Evolutionary conservation across 2,888 invertebrate genomes (phyloP), one percentile per base, ranked within the genome.

Genomic region (Drosophila rellima): DNA sequence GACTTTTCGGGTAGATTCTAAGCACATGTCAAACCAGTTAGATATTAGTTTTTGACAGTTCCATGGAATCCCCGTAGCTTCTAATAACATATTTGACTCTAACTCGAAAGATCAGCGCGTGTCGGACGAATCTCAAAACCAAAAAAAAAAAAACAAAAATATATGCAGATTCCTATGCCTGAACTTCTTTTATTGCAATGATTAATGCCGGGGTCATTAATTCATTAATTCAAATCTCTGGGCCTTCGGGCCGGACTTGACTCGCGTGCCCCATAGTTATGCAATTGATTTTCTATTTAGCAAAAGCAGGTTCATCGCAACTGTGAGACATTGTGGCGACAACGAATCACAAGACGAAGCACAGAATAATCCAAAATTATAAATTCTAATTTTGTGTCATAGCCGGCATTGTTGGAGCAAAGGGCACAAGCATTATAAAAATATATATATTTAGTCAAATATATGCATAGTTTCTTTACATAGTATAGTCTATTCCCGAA

Each of bases 201-300:
- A 80, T 83, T 75, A 86, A 83, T 88, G 59, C 63, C 35, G 18
- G 42, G 54, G 54, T 67, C 69, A 61, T 71, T 65, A 63, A 59
- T 55, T 39, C 51, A 37, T 35, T 39, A 51, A 37, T 35, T 15
- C 15, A 20, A 61, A 52, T 35, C 62, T 51, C 48, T 15, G 60
- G 62, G 62, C 33, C 52, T 64, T 59, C 29, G 59, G 50, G 42
- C 4, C 31, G 37, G 50, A 52, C 57, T 52, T 35, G 47, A 54
- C 45, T 77, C 83, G 83, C 74, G 86, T 85, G 77, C 80, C 67
- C 48, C 23, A 11, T 20, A 66, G 61, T 82, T 86, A 88, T 88
- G 80, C 80, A 82, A 80, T 56, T 59, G 44, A 50, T 65, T 71
- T 48, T 57, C 44, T 15, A 8, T 26, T 51, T 8, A 1, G 8